Base-by-base conservation (phyloP, 1,140 invertebrate genomes). In the Oreohelix idahoensis region DNA sequence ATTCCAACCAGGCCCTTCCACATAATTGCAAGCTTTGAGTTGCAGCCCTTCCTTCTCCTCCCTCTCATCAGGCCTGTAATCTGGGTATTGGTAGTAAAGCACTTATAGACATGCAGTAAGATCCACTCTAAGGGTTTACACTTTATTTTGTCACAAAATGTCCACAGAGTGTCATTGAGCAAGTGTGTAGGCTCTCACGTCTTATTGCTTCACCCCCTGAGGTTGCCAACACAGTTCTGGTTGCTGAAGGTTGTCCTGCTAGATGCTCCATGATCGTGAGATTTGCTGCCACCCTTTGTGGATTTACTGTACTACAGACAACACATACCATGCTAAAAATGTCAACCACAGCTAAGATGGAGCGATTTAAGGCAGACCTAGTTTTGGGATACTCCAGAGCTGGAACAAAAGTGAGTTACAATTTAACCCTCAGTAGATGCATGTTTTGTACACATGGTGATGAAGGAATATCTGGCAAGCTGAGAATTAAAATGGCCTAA, bases 161-260 rank as follows among this genome's bases (percentile, higher is more conserved):
- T 58, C 53, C 83, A 26, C 87, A 91, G 90, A 88, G 76, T 86
- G 90, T 91, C 51, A 86, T 92, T 51, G 90, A 90, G 78, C 88
- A 91, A 83, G 90, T 92, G 35, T 92, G 90, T 85, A 86, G 90
- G 5, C 83, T 92, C 29, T 87, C 92, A 20, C 84, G 92, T 23
- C 89, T 88, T 2, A 89, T 92, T 10, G 87, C 91, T n/a, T 92
- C 91, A 2, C 91, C 91, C 0, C 91, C 92, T 49, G 90, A 92
- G 80, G 89, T 89, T 20, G 90, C 90, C 36, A 91, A 92, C 87
- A 86, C 84, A 35, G 88, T 91, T 0, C 86, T 92, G 32, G 88
- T 91, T 35, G 88, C 90, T 0, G 92, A 92, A 66, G 92, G 92
- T 15, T 90, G 88, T 32, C 89, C 91, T n/a, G 91, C 90, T 10